phyloP scores from a whole-genome alignment of 2,113 vertebrate species.

The Tychaedon coryphoeus region DNA sequence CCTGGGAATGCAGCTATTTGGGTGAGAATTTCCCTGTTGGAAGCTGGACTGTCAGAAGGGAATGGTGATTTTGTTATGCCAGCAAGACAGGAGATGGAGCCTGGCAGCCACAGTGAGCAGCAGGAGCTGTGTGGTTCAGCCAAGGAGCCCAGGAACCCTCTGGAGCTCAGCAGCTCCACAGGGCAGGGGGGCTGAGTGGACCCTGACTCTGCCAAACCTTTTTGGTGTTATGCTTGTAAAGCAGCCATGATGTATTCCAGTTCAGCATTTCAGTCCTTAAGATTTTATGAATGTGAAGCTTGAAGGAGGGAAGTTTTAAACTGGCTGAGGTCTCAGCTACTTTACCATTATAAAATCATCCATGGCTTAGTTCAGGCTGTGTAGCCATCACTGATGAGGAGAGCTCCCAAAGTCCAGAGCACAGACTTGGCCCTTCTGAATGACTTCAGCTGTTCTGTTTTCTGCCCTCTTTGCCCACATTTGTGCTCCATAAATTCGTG shows the following conservation, averaged over 20 bases:
- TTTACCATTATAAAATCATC: neutral
- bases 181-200: neutral
- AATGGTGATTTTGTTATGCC: rapidly evolving
- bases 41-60: neutral
- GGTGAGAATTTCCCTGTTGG: neutral
- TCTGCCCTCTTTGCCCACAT: neutral
- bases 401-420: neutral
- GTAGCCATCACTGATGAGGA: rapidly evolving
- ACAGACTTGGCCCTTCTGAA: neutral
- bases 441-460: neutral
- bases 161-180: neutral
- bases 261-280: neutral
- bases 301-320: neutral
- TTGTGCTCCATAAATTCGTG: neutral
- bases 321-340: neutral
- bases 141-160: neutral
- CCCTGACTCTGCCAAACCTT: neutral
- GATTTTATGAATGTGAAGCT: neutral
- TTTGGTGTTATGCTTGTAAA: neutral
- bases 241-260: neutral
- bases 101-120: neutral
- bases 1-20: neutral
- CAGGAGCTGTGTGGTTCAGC: neutral
- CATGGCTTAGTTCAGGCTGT: neutral
- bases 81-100: neutral